Base-by-base conservation (phyloP, 2,113 vertebrate species). In the Paralichthys olivaceus region DNA sequence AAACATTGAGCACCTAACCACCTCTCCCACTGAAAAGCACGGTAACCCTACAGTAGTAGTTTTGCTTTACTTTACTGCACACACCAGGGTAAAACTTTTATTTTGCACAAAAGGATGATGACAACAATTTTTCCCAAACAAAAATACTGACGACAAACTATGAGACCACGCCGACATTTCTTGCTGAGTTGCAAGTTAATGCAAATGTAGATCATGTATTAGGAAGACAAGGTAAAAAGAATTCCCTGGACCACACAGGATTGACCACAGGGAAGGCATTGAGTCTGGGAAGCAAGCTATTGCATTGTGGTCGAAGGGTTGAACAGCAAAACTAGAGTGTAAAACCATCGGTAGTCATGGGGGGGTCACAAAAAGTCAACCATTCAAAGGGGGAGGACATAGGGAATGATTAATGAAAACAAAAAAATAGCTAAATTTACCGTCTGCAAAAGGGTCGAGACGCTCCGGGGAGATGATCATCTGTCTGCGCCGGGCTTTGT, bases 381-480 rank as follows among this genome's bases (percentile, higher is more conserved):
- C 74, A 45, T 77, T n/a, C 78, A 77, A 72, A 63, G 59, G 66
- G 57, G 61, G 47, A 70, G 64, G 53, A 82, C 85, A 81, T 87
- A 66, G 76, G 67, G 47, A 77, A 55, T 59, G 69, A 58, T 45
- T 65, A 72, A 85, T 51, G 70, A 79, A n/a, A 70, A 75, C 22
- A 66, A 70, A 86, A 78, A 65, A 77, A 56, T 28, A 66, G 72
- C 25, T 9, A 80, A 80, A 92, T 93, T 98, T 99, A 99, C 98
- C 98, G 83, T 99, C 98, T 96, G 98, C 98, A 94, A 99, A 99
- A 14, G 98, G 98, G 93, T 99, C 98, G 65, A 97, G 97, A 64
- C 98, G 97, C 87, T 99, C 98, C 14, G 98, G 98, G 8, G 98
- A 99, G 95, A 99, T 99, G 93, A 99, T 99, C 97, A 98, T 98